Evolutionary conservation across 2,888 invertebrate species (phyloP).

Genomic region (Sarcophaga caerulescens): DNA sequence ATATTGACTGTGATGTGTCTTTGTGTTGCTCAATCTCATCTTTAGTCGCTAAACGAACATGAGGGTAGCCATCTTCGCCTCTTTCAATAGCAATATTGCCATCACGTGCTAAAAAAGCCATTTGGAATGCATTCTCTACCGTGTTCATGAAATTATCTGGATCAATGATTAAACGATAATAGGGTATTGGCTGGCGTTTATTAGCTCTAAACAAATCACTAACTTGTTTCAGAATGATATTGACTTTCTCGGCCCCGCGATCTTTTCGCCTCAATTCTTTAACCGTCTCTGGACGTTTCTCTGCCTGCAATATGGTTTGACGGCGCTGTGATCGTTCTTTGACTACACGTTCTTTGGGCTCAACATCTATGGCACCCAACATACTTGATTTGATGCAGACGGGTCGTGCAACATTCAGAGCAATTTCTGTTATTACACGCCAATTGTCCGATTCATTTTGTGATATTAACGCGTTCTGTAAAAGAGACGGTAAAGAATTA

Average conservation of each 20-base stretch:
- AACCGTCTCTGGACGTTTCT: slow-evolving; percentile 82
- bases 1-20: slow-evolving; percentile 75
- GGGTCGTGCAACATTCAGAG: slow-evolving; percentile 67
- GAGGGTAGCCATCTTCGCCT: slow-evolving; percentile 78
- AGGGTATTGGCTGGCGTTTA: slow-evolving; percentile 82
- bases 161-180: slow-evolving; percentile 83
- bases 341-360: slow-evolving; percentile 71
- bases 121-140: slow-evolving; percentile 84
- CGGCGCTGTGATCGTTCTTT: slow-evolving; percentile 79
- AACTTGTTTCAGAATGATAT: slow-evolving; percentile 81
- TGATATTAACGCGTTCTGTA: slow-evolving; percentile 70
- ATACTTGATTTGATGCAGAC: slow-evolving; percentile 74
- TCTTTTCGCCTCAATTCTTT: slow-evolving; percentile 81
- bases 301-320: slow-evolving; percentile 75
- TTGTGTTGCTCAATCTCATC: slow-evolving; percentile 58
- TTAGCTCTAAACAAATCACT: slow-evolving; percentile 79
- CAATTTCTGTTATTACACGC: slow-evolving; percentile 72
- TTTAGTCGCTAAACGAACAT: slow-evolving; percentile 71
- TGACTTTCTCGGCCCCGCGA: slow-evolving; percentile 82
- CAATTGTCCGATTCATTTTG: slow-evolving; percentile 73
- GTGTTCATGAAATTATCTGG: slow-evolving; percentile 83
- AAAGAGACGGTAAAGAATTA: background rate
- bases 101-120: slow-evolving; percentile 84
- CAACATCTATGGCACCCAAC: slow-evolving; percentile 78
- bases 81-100: slow-evolving; percentile 81